Evolutionary conservation across 2,888 invertebrate genomes (phyloP).

Genomic region (Philhelius pedissequus): DNA sequence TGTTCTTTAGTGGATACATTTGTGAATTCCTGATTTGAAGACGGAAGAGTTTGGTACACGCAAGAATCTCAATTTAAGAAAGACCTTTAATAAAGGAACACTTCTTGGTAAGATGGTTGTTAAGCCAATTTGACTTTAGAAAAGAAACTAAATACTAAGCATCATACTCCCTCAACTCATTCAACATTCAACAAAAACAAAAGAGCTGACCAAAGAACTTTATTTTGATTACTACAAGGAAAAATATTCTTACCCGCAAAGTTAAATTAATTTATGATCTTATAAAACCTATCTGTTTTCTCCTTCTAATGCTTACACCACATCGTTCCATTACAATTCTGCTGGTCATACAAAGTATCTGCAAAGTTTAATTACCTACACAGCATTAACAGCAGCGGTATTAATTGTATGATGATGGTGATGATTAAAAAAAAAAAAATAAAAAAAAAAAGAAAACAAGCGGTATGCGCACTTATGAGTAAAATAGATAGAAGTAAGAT

Average conservation of each 20-base stretch:
- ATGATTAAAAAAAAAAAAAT: neutral
- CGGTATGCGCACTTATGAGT: neutral
- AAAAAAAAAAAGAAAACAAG: neutral
- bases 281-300: neutral
- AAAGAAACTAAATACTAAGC: neutral
- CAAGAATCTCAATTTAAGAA: too few species aligned
- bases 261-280: constrained; percentile 22
- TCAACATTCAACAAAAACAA: neutral
- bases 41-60: too few species aligned
- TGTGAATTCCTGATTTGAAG: too few species aligned
- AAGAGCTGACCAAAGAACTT: constrained; percentile 26
- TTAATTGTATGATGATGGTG: constrained; percentile 55
- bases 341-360: neutral
- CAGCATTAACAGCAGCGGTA: constrained; percentile 3
- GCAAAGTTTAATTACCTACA: constrained; percentile 16
- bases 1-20: too few species aligned
- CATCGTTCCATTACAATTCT: neutral
- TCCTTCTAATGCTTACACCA: neutral
- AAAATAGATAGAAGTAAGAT: neutral
- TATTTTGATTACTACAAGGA: neutral
- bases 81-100: too few species aligned
- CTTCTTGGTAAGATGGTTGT: neutral
- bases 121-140: neutral
- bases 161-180: neutral
- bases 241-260: neutral